Conservation (phyloP, 1,140 invertebrate species). For the Odontomachus brunneus region DNA sequence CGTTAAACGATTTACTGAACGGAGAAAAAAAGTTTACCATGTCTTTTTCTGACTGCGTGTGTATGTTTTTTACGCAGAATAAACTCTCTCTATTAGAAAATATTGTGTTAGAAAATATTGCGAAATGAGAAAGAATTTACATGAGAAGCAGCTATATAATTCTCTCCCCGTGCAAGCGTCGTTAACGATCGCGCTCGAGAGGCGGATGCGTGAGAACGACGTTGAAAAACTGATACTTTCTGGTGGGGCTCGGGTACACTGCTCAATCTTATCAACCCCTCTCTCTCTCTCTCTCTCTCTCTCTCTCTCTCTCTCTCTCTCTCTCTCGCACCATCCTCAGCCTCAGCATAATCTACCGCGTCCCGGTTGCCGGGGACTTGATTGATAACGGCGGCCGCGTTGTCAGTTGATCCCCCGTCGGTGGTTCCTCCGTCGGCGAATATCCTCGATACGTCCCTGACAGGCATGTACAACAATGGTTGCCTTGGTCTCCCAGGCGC, state of each 20-base stretch:
- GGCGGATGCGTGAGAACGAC: slow-evolving; percentile 8
- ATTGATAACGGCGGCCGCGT: slow-evolving; percentile 36
- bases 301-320: no score
- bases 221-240: slow-evolving; percentile 51
- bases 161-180: no score
- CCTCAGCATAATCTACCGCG: slow-evolving; percentile 34
- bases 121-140: no score
- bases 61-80: no score
- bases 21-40: no score
- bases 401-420: slow-evolving; percentile 12
- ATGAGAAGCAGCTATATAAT: no score
- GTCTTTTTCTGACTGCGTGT: no score
- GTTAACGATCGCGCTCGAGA: background rate
- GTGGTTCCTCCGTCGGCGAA: background rate
- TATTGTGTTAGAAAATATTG: no score
- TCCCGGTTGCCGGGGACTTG: slow-evolving; percentile 25
- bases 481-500: slow-evolving; percentile 44
- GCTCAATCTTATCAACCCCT: slow-evolving; percentile 45
- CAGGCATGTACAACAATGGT: slow-evolving; percentile 46
- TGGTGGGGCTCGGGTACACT: background rate
- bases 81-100: no score
- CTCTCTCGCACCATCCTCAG: background rate
- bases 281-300: background rate
- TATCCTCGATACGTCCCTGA: slow-evolving; percentile 39
- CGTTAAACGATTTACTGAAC: no score